phyloP scores from a whole-genome alignment of 2,797 vertebrate species.

The Lindbergichthys nudifrons region DNA sequence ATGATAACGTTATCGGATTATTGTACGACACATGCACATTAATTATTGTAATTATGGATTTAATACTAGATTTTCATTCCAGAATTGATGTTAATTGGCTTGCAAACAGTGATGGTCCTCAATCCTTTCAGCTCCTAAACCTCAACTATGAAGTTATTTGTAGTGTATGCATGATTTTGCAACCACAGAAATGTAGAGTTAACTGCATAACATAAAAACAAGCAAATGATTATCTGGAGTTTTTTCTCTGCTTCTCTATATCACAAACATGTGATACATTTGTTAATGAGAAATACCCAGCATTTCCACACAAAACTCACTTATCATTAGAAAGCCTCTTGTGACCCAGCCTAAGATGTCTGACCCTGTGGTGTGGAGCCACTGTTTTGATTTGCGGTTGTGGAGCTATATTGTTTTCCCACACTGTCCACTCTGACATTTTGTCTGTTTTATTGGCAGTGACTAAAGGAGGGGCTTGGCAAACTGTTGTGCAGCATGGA shows the following conservation, averaged over 20 bases:
- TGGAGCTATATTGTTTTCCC: slow-evolving; percentile 14
- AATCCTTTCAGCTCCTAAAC: slow-evolving; percentile 4
- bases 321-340: slow-evolving; percentile 12
- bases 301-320: neutral
- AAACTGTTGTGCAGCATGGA: slow-evolving; percentile 88
- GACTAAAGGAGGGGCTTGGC: slow-evolving; percentile 69
- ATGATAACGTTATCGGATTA: no score
- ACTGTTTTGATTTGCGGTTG: slow-evolving; percentile 10
- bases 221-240: neutral
- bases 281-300: neutral
- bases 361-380: neutral
- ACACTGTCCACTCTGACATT: slow-evolving; percentile 14
- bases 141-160: neutral
- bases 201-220: neutral
- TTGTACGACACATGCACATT: no score
- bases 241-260: slow-evolving; percentile 1
- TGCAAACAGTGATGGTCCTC: neutral
- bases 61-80: neutral
- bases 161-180: neutral
- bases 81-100: slow-evolving; percentile 17
- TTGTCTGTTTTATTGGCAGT: slow-evolving; percentile 69
- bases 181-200: slow-evolving; percentile 3
- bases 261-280: neutral
- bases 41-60: no score
- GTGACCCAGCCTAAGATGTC: neutral